Conservation (phyloP, 1,140 invertebrate genomes). For the Semibalanus balanoides region DNA sequence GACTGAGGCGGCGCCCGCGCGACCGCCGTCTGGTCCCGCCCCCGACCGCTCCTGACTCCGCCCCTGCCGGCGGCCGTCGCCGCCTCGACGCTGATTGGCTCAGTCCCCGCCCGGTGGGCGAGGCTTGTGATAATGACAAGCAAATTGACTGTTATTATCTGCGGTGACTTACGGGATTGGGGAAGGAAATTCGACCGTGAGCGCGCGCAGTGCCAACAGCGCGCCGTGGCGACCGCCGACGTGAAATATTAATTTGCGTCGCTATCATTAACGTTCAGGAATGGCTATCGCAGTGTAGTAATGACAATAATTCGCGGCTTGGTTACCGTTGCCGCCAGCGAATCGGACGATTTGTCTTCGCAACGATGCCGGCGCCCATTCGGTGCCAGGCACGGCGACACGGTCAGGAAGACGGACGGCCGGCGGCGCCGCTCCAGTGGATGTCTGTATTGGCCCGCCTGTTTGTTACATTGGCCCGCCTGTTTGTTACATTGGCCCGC, state of each 20-base stretch:
- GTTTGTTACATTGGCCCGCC: too few relatives aligned
- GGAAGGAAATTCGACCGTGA: neutral
- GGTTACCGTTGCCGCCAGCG: neutral
- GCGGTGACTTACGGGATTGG: neutral
- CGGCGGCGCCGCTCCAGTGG: too few relatives aligned
- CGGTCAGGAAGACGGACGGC: neutral
- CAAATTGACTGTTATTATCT: neutral
- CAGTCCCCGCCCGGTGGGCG: too few relatives aligned
- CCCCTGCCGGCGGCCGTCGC: too few relatives aligned
- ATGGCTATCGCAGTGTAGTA: neutral
- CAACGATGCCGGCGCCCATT: neutral
- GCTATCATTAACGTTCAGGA: conserved; percentile 2
- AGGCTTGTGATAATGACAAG: neutral
- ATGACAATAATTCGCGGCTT: conserved; percentile 2
- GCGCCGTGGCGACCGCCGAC: neutral
- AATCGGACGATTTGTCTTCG: neutral
- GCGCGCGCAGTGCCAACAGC: neutral
- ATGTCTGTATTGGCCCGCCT: too few relatives aligned
- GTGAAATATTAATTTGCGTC: neutral
- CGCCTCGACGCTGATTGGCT: neutral
- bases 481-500: too few relatives aligned
- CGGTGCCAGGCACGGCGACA: neutral
- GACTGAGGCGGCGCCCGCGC: neutral
- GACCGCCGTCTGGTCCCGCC: neutral
- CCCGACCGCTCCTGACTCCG: neutral